These are phyloP conservation scores for Berghia stephanieae DNA, from an alignment of 1,140 invertebrate genomes.

Conservation along the genomic window DNA sequence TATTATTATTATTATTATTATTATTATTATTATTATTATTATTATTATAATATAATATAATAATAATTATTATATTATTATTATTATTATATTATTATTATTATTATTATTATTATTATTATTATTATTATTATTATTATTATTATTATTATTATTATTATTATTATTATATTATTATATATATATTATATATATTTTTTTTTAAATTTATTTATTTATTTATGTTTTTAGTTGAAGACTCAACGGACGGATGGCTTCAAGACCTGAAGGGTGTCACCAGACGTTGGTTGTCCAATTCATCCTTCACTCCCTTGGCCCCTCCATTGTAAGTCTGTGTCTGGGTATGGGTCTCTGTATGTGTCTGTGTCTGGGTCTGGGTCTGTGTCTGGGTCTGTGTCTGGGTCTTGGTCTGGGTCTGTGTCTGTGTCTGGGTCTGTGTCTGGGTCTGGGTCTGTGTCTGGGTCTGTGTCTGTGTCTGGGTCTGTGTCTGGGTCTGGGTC, in stretches of 20 bases:
- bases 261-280: conserved; percentile 31
- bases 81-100: no score
- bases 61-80: no score
- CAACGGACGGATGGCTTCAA: conserved; percentile 32
- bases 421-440: background rate
- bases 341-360: no score
- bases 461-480: conserved; percentile 1
- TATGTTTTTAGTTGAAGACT: conserved; percentile 21
- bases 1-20: no score
- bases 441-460: conserved; percentile 4
- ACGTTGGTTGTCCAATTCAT: conserved; percentile 39
- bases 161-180: background rate
- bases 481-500: conserved; percentile 3
- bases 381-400: conserved; percentile 6
- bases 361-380: background rate
- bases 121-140: no score
- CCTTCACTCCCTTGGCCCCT: conserved; percentile 42
- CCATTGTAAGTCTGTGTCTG: conserved; percentile 58
- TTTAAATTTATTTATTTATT: background rate
- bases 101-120: no score
- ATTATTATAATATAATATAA: no score
- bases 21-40: no score
- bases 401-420: conserved; percentile 5
- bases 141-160: no score
- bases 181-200: background rate